Evolutionary conservation across 92 coral and sea anemone genomes (phyloP).

Genomic region (Epizoanthus scotinus): DNA sequence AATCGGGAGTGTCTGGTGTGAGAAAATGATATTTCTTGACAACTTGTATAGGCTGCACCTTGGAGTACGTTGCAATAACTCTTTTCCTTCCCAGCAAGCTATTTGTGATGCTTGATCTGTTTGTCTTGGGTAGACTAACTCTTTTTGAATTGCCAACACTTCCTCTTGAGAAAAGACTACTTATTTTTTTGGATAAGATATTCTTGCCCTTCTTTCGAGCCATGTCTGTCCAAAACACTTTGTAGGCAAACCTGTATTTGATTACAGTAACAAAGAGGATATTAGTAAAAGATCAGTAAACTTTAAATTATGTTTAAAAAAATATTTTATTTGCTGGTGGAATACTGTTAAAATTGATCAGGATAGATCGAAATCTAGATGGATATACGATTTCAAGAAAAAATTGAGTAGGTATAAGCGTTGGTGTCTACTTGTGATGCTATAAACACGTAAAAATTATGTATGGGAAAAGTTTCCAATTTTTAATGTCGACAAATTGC

Average conservation of each 20-base stretch:
- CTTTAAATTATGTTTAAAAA: too few species aligned
- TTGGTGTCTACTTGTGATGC: too few species aligned
- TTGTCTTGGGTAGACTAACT: constrained; percentile 1
- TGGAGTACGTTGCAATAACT: constrained; percentile 13
- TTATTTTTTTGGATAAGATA: background rate
- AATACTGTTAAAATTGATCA: too few species aligned
- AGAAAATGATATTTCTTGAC: constrained; percentile 33
- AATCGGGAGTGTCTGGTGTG: constrained; percentile 40
- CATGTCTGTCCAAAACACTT: constrained; percentile 19
- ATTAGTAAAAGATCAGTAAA: background rate
- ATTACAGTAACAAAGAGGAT: background rate
- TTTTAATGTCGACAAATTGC: too few species aligned
- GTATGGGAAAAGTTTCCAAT: too few species aligned
- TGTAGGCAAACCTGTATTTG: background rate
- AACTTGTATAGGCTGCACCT: constrained; percentile 14
- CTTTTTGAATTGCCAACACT: constrained; percentile 2
- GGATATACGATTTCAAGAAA: too few species aligned
- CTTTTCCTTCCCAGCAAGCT: constrained; percentile 1
- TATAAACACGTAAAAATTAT: too few species aligned
- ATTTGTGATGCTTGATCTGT: constrained; percentile 12
- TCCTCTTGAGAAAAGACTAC: background rate
- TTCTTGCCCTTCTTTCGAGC: constrained; percentile 11
- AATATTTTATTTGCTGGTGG: too few species aligned
- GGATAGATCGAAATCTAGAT: too few species aligned
- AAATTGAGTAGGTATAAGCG: too few species aligned